Evolutionary conservation across 2,797 vertebrate genomes (phyloP).

Genomic region (Pangasius krempfi): DNA sequence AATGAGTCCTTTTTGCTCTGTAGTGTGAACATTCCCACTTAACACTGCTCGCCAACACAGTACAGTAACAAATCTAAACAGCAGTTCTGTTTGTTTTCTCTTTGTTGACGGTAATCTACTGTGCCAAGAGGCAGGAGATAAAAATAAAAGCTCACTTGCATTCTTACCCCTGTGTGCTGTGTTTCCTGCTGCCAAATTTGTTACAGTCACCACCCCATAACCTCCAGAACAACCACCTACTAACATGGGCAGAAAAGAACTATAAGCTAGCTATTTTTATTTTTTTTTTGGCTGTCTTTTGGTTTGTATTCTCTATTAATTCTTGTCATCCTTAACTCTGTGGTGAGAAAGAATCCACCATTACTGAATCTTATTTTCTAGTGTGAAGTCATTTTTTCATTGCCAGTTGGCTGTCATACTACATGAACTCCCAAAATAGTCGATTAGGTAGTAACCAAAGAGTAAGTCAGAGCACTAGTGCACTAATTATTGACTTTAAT

Average conservation of each 20-base stretch:
- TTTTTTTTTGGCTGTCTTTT: background rate
- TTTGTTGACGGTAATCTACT: background rate
- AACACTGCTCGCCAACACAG: background rate
- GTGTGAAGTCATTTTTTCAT: background rate
- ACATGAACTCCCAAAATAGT: background rate
- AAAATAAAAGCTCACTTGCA: background rate
- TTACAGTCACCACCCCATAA: background rate
- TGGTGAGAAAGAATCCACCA: background rate
- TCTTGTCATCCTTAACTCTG: background rate
- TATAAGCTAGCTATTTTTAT: background rate
- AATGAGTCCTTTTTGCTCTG: background rate
- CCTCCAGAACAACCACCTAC: background rate
- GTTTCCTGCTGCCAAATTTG: background rate
- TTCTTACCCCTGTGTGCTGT: background rate
- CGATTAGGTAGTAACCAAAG: background rate
- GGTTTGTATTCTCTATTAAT: too few relatives aligned
- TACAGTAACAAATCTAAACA: background rate
- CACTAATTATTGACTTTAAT: constrained; percentile 62
- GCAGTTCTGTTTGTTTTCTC: background rate
- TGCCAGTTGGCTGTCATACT: background rate
- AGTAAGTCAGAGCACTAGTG: constrained; percentile 1
- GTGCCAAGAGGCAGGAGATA: background rate
- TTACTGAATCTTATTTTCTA: background rate
- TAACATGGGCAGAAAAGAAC: background rate
- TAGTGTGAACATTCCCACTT: background rate